Base-by-base conservation (phyloP, 2,888 invertebrate genomes). In the Nephrotoma guestfalica region DNA sequence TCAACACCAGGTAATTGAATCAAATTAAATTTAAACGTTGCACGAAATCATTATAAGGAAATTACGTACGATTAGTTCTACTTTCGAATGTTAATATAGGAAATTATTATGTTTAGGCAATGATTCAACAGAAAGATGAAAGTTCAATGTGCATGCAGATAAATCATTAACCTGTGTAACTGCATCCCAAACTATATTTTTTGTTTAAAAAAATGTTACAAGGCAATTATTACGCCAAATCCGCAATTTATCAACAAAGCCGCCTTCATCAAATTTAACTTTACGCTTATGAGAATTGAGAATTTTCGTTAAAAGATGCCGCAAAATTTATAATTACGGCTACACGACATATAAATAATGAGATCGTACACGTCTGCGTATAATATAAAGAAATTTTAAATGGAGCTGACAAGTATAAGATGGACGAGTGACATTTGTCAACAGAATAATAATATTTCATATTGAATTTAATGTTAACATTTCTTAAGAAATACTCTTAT, bases 351-450 rank as follows among this genome's bases (percentile, higher is more conserved):
- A 71, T 71, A 30, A 71, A 71, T 71, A 71, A 71, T 71, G 71
- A 71, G 71, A 71, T 71, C 71, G 30, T 71, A 71, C 30, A 30
- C 30, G 30, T 30, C 30, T 30, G 30, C 30, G 2, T 43, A 43
- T 71, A 71, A 71, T 71, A 71, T 18, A 71, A 71, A 71, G 71
- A 71, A 71, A 71, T 71, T 30, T 30, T 71, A 71, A 71, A 71
- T 30, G 71, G 30, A 71, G 41, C 9, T 84, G 84, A 40, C 83
- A 83, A 83, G 40, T 9, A 41, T 41, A 84, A 41, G 84, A 84
- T 84, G 84, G 84, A 84, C 84, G 84, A 84, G 41, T 84, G 84
- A 84, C 84, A 84, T 84, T 84, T 84, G 84, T 84, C 84, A 84
- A 84, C 84, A 41, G 42, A 84, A 84, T 84, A 84, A 84, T 42